Percentiles rank a stretch among this genome's conserved stretches.
Evolutionary conservation across 2,888 invertebrate genomes (phyloP).

Genomic region (Drosophila peninsularis): DNA sequence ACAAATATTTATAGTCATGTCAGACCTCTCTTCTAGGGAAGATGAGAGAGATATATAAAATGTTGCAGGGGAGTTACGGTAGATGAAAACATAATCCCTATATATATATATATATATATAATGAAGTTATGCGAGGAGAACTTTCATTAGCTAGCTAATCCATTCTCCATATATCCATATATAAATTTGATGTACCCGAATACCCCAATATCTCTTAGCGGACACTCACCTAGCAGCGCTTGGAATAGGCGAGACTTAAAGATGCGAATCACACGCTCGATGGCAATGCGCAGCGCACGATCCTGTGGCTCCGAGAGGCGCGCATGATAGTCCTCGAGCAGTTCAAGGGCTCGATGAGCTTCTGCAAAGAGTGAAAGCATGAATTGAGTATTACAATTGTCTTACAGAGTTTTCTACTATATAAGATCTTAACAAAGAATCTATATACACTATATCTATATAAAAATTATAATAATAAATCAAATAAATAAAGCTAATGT

Average conservation of each 20-base stretch:
- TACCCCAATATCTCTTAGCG: not conserved
- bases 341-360: constrained; percentile 98
- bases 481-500: too few relatives aligned
- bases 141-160: too few relatives aligned
- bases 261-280: constrained; percentile 98
- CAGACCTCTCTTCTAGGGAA: not conserved
- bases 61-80: not conserved
- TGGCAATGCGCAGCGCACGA: constrained; percentile 96
- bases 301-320: constrained; percentile 97
- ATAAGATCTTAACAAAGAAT: not conserved
- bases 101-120: too few relatives aligned
- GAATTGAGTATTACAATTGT: not conserved
- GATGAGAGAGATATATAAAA: not conserved
- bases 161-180: too few relatives aligned
- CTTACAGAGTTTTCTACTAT: too few relatives aligned
- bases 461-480: not conserved
- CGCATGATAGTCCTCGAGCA: constrained; percentile 98
- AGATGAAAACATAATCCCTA: too few relatives aligned
- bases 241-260: constrained; percentile 99
- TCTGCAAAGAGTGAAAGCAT: constrained; percentile 87
- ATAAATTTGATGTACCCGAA: too few relatives aligned
- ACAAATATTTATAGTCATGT: not conserved
- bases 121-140: too few relatives aligned
- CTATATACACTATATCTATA: not conserved
- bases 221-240: constrained; percentile 95